phyloP scores from a whole-genome alignment of 2,113 vertebrate genomes.

The Micromys minutus region DNA sequence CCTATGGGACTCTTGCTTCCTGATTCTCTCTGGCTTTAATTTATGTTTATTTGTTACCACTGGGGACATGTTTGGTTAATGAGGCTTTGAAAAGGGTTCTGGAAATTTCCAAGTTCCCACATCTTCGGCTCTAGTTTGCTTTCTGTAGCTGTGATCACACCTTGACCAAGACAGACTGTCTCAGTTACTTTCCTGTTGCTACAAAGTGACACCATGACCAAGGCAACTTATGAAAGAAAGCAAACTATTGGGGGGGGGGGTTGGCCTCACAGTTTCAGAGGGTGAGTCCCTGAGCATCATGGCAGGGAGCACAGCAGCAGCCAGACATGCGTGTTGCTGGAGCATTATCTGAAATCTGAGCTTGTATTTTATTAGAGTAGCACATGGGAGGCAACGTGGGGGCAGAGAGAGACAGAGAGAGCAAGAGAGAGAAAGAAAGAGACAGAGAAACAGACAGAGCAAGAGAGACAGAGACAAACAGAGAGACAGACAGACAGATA shows the following conservation, averaged over 20 bases:
- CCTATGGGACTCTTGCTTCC: background rate
- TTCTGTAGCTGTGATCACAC: background rate
- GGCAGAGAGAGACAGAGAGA: background rate
- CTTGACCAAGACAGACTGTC: background rate
- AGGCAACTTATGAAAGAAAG: background rate
- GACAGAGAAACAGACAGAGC: too few species aligned
- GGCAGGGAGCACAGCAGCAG: background rate
- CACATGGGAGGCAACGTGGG: background rate
- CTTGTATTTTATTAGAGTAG: background rate
- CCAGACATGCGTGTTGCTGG: background rate
- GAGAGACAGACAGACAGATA: background rate
- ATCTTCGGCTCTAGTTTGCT: background rate
- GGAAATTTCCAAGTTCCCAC: background rate
- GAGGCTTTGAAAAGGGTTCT: background rate
- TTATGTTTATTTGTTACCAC: background rate
- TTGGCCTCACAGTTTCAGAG: background rate
- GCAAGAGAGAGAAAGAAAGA: background rate
- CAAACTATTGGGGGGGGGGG: background rate
- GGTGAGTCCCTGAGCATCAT: background rate
- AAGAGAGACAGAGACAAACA: background rate
- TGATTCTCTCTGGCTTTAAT: background rate
- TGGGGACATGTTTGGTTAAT: background rate
- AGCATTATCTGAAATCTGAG: background rate
- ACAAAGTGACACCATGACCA: background rate
- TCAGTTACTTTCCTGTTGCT: background rate